Evolutionary conservation across 2,888 invertebrate genomes (phyloP).

Genomic region (Achlya flavicornis): DNA sequence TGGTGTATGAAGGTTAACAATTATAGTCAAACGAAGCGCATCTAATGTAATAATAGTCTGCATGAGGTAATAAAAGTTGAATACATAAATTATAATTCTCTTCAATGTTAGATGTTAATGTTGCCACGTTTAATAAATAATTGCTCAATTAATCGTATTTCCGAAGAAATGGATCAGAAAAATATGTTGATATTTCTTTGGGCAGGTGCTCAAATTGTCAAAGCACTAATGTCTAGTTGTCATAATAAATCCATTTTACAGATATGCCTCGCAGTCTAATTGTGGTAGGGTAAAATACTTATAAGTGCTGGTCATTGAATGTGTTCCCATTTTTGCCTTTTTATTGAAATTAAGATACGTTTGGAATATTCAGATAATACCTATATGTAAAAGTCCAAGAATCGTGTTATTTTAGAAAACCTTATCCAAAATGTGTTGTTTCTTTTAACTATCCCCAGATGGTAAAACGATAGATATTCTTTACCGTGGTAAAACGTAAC

Average conservation of each 20-base stretch:
- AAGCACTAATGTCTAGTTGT: not conserved
- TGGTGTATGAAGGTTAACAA: constrained; percentile 21
- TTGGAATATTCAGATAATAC: no score
- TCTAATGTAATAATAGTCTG: constrained; percentile 32
- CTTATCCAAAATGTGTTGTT: no score
- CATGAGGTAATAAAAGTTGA: constrained; percentile 23
- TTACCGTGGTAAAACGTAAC: no score
- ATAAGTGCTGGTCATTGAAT: no score
- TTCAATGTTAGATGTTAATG: constrained; percentile 33
- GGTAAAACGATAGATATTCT: no score
- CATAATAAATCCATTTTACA: not conserved
- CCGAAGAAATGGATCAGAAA: not conserved
- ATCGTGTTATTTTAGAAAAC: no score
- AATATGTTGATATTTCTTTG: not conserved
- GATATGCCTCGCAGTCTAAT: no score
- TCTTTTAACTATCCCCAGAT: no score
- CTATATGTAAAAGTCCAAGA: no score
- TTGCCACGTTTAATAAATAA: constrained; percentile 26
- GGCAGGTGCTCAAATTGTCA: not conserved
- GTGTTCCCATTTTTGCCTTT: no score
- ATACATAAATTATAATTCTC: constrained; percentile 26
- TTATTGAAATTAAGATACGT: no score
- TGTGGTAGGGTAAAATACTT: no score
- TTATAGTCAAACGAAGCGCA: constrained; percentile 29
- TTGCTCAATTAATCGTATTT: constrained; percentile 27